These are phyloP conservation scores for Trialeurodes vaporariorum DNA, from an alignment of 1,140 invertebrate genomes.

Conservation along the genomic window DNA sequence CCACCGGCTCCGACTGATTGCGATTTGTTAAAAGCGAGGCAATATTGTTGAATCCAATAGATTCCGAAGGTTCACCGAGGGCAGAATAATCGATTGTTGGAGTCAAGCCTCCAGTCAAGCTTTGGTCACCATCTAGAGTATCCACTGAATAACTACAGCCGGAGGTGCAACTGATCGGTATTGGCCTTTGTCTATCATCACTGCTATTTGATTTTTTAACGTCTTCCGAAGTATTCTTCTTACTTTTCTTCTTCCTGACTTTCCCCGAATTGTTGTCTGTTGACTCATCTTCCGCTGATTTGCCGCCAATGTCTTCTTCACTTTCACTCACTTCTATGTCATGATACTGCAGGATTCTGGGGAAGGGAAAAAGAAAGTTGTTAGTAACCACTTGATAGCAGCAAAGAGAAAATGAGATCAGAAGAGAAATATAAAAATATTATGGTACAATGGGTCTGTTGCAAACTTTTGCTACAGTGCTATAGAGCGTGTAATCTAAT, in stretches of 20 bases:
- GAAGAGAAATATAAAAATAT: too few species aligned
- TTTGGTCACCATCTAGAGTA: neutral
- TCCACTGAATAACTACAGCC: neutral
- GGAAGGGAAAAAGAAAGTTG: slow-evolving; percentile 17
- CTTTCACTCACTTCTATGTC: slow-evolving; percentile 53
- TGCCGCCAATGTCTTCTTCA: slow-evolving; percentile 35
- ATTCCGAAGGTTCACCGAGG: neutral
- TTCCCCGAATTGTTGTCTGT: slow-evolving; percentile 6
- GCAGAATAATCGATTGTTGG: slow-evolving; percentile 8
- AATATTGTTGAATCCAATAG: slow-evolving; percentile 17
- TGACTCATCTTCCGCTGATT: neutral
- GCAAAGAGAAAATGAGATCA: too few species aligned
- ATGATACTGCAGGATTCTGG: slow-evolving; percentile 53
- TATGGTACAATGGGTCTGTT: too few species aligned
- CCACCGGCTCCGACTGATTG: slow-evolving; percentile 7
- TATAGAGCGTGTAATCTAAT: too few species aligned
- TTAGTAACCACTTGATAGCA: slow-evolving; percentile 12
- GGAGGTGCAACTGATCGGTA: neutral
- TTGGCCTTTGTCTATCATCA: neutral
- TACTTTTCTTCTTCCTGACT: neutral
- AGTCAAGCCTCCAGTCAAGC: slow-evolving; percentile 25
- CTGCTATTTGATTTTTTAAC: neutral
- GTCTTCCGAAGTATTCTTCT: slow-evolving; percentile 6
- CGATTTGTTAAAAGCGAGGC: slow-evolving; percentile 13
- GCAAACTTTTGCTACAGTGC: too few species aligned